Conservation (phyloP, 2,797 vertebrate genomes). For the Rhynchonycteris naso region DNA sequence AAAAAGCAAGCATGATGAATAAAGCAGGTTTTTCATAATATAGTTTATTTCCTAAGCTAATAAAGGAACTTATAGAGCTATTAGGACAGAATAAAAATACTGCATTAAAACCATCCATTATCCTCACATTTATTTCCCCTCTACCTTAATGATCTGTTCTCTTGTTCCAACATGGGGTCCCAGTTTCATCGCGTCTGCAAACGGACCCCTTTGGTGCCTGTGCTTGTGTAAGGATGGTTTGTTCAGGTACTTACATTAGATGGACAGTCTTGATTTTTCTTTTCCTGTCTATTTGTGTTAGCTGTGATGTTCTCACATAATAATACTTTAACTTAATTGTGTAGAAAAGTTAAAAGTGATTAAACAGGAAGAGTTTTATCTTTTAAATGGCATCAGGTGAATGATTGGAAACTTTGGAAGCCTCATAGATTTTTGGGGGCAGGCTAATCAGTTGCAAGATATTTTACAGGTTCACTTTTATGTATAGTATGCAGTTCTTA, state of each 20-base stretch:
- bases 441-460: background rate
- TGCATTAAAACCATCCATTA: slow-evolving; percentile 11
- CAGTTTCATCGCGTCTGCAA: background rate
- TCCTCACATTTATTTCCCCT: slow-evolving; percentile 36
- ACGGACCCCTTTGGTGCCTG: background rate
- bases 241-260: background rate
- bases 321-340: background rate
- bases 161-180: background rate
- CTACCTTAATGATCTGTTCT: background rate
- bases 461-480: slow-evolving; percentile 47
- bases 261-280: background rate
- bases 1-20: slow-evolving; percentile 43
- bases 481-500: background rate
- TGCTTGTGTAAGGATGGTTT: background rate
- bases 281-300: background rate
- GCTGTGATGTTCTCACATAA: background rate
- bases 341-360: background rate
- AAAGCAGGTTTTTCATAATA: slow-evolving; percentile 37
- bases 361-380: slow-evolving; percentile 4
- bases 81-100: slow-evolving; percentile 44
- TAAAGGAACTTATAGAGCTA: background rate
- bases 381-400: slow-evolving; percentile 26
- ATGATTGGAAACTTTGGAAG: background rate
- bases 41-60: slow-evolving; percentile 63
- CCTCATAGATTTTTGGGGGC: background rate